Conservation (phyloP, 2,797 vertebrate species). For the Astyanax mexicanus region DNA sequence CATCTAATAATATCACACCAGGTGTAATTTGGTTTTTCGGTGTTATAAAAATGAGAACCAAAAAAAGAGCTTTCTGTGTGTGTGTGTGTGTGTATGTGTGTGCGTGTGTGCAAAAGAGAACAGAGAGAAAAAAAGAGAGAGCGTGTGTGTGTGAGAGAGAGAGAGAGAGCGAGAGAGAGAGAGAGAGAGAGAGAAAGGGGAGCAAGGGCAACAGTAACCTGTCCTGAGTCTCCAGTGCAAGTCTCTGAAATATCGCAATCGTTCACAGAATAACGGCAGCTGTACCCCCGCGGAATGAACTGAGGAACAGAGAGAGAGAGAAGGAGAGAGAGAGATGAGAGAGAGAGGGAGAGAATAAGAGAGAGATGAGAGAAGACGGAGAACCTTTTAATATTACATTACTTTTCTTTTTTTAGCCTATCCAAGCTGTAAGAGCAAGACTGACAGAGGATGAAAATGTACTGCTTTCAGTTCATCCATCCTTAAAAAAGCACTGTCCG, state of each 20-base stretch:
- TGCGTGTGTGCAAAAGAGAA: too few species aligned
- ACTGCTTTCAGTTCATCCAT: not conserved
- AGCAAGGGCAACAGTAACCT: constrained; percentile 70
- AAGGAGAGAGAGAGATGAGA: not conserved
- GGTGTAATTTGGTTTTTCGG: too few species aligned
- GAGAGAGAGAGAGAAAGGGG: not conserved
- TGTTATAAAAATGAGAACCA: too few species aligned
- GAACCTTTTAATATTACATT: constrained; percentile 18
- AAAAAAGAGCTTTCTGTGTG: too few species aligned
- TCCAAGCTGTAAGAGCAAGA: not conserved
- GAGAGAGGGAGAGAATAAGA: not conserved
- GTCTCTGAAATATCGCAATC: constrained; percentile 87
- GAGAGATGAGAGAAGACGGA: not conserved
- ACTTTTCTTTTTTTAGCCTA: constrained; percentile 2
- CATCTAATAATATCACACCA: too few species aligned
- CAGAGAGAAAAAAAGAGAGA: too few species aligned
- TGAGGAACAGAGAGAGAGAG: constrained; percentile 51
- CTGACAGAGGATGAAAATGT: not conserved
- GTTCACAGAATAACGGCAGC: constrained; percentile 87
- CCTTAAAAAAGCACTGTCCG: not conserved
- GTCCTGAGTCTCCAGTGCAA: constrained; percentile 87
- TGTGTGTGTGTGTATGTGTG: too few species aligned
- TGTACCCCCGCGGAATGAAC: constrained; percentile 86
- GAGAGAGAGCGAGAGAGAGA: not conserved
- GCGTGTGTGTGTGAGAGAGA: too few species aligned